Evolutionary conservation across 2,888 invertebrate species (phyloP), one percentile per base, ranked within the genome.

Genomic region (Leptopilina drosophilae): DNA sequence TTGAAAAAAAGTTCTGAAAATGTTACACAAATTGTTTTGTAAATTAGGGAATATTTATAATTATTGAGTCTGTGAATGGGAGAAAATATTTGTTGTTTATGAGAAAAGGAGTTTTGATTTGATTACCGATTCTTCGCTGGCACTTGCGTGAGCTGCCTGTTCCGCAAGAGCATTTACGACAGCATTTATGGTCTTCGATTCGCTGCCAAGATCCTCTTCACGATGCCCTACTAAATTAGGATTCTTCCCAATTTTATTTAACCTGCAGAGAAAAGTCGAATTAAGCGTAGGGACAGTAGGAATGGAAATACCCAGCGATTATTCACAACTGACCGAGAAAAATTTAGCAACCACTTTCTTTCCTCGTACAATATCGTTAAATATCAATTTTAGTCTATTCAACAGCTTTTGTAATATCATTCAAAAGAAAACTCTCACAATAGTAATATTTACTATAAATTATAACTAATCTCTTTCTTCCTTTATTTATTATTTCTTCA

Each of bases 221-320:
- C 96, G 94, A 90, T 97, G 96, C 53, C 93, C 92, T 90, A 98
- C 97, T 88, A 98, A 94, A 92, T 97, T 97, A 77, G 98, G 98
- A 93, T 99, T 98, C 93, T 98, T 98, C 87, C 99, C 99, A 92
- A 99, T 98, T 94, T 99, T 99, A 93, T 98, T 98, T 88, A 99
- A 94, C 91, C 98, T 94, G 91, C 67, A 89, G 90, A 83, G 84
- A 90, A 84, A 85, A 91, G 85, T 83, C 89, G 85, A 87, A 89
- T 91, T 92, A 91, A 92, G 91, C 91, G 91, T 91, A 91, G 91
- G 92, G 92, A 90, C 91, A 90, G 91, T 91, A 83, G 87, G 88
- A 90, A 79, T 79, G 81, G 84, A 84, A 86, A 89, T 90, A 87
- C 88, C 90, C 90, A 87, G 89, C 86, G 89, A 91, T 90, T 89